These are phyloP conservation scores for Protophormia terraenovae DNA, from an alignment of 2,888 invertebrate genomes.

Conservation along the genomic window DNA sequence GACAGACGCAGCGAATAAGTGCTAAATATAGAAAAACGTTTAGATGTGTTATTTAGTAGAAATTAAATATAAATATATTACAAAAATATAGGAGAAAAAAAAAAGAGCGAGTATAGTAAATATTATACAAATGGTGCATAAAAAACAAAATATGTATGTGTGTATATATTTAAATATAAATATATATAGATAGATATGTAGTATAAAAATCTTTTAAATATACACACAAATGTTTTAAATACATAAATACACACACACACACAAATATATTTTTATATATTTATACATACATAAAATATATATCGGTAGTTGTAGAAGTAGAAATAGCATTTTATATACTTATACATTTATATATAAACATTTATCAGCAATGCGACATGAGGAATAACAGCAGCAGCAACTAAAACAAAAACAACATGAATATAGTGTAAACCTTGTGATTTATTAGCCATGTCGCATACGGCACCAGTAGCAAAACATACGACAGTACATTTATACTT, in stretches of 20 bases:
- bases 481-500: constrained; percentile 64
- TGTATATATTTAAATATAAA: constrained; percentile 30
- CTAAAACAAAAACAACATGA: constrained; percentile 71
- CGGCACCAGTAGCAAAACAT: constrained; percentile 73
- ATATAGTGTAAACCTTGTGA: constrained; percentile 80
- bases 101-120: constrained; percentile 25
- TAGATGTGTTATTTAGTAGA: constrained; percentile 62
- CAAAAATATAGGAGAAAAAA: constrained; percentile 14
- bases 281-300: not conserved
- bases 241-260: not conserved
- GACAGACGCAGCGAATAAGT: not conserved
- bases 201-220: not conserved
- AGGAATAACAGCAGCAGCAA: constrained; percentile 67
- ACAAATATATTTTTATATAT: constrained; percentile 10
- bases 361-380: constrained; percentile 69
- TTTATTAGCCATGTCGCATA: constrained; percentile 80
- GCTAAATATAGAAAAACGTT: constrained; percentile 41
- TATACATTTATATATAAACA: constrained; percentile 60
- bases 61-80: constrained; percentile 60
- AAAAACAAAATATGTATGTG: not conserved
- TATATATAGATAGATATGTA: not conserved
- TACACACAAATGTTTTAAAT: not conserved
- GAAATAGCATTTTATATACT: constrained; percentile 60
- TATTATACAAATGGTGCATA: constrained; percentile 46
- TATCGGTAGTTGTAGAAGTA: constrained; percentile 43